Base-by-base conservation (phyloP, 2,113 vertebrate species). In the Struthidea cinerea region DNA sequence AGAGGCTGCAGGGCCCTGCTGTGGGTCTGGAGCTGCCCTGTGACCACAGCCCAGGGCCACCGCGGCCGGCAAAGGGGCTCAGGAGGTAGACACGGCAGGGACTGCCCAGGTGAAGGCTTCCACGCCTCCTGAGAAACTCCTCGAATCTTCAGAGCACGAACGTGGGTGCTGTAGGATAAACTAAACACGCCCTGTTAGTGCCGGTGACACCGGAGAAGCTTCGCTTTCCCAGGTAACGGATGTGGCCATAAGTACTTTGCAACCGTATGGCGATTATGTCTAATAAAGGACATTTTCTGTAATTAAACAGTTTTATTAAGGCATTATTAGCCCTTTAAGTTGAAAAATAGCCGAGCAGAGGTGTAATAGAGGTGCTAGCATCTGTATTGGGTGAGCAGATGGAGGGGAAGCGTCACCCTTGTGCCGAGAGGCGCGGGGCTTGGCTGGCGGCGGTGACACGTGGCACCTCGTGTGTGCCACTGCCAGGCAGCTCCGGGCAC, bases 231-330 rank as follows among this genome's bases (percentile, higher is more conserved):
- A 0, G 9, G 2, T 89, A 89, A 97, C 21, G 52, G 56, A 95
- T 87, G 91, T 53, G 74, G 77, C 87, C 87, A 12, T 84, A 84
- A 94, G 94, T 46, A 39, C 89, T 91, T 73, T 11, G 63, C 91
- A 64, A 53, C 94, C 93, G 76, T 94, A 76, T 33, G 95, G 86
- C 39, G 90, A 87, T 95, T 76, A 57, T 30, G 77, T 68, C 84
- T 89, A 95, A 95, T 96, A 93, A 91, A 82, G 87, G 93, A 79
- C 77, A 87, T 92, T 93, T 94, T 81, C 67, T 50, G 91, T 79
- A 96, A 95, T 96, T 95, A 97, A 94, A 89, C 65, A 82, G 65
- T 85, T 95, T 95, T 95, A 95, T 94, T 95, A 94, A 91, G 91
- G 91, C 91, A 83, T 91, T 97, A 93, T 95, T 97, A 95, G 93